Percentiles rank a stretch among this genome's conserved stretches.
Conservation (phyloP, 2,113 vertebrate species). For the Pterocles orientalis region DNA sequence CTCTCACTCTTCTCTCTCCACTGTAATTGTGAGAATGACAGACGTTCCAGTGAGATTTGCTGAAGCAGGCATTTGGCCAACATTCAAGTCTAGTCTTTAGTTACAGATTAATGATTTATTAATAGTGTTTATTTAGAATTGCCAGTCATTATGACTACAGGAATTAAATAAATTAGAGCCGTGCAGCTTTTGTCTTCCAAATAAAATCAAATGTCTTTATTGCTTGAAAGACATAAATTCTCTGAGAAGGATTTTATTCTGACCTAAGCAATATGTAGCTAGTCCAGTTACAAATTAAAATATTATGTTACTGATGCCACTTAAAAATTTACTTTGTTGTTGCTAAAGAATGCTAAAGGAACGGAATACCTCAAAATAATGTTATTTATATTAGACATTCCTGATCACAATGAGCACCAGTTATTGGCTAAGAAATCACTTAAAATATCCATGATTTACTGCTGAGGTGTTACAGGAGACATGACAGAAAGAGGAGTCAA, state of each 20-base stretch:
- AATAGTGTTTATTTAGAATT: constrained; percentile 77
- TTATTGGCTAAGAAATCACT: background rate
- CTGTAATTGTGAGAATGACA: constrained; percentile 53
- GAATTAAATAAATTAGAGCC: constrained; percentile 58
- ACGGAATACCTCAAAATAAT: background rate
- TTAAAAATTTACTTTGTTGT: background rate
- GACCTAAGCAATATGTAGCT: background rate
- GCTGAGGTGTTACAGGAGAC: background rate
- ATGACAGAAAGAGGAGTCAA: background rate
- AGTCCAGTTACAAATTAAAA: background rate
- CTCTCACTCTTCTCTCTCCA: background rate
- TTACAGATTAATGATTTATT: constrained; percentile 84
- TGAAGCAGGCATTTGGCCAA: constrained; percentile 34
- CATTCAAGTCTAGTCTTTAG: constrained; percentile 48
- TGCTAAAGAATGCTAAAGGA: background rate
- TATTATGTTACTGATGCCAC: background rate
- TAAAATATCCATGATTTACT: background rate
- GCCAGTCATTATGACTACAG: constrained; percentile 66
- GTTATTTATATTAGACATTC: background rate
- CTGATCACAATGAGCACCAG: background rate
- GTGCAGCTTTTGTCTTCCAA: constrained; percentile 70
- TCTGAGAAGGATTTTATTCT: background rate
- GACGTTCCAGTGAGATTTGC: constrained; percentile 61
- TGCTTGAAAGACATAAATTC: background rate
- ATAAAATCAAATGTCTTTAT: constrained; percentile 50